A percentile compares a stretch with the other conserved stretches of the same genome.
phyloP scores from a whole-genome alignment of 2,113 vertebrate species.

The Hemicordylus capensis region DNA sequence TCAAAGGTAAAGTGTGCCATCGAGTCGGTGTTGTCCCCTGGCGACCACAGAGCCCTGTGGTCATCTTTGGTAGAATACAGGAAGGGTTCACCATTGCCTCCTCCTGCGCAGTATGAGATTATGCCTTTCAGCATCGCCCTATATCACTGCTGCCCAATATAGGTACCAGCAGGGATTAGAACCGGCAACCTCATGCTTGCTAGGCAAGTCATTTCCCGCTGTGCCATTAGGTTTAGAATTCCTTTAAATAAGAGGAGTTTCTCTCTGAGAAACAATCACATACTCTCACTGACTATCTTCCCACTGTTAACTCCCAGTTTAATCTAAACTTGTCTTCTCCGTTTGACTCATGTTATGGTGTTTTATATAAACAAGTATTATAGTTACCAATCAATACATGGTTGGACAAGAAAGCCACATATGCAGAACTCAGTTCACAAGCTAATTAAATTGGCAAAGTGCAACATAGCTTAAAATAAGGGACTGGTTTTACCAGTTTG shows the following conservation, averaged over 20 bases:
- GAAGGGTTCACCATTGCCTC: no score
- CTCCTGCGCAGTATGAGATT: no score
- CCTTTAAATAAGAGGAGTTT: background rate
- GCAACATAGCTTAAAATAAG: background rate
- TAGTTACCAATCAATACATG: background rate
- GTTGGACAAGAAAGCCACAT: background rate
- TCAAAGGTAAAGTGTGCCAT: no score
- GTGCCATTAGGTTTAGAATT: no score
- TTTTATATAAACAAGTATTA: background rate
- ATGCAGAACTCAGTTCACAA: background rate
- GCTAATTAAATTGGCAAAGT: background rate
- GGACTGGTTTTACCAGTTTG: background rate
- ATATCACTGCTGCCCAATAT: no score
- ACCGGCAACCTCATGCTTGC: no score
- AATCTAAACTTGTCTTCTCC: constrained; percentile 6
- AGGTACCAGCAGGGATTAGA: no score
- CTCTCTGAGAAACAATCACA: background rate
- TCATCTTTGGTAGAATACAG: no score
- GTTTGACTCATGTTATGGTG: background rate
- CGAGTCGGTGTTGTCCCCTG: no score
- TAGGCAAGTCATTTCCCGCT: no score
- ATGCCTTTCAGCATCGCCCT: no score
- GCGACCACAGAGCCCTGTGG: no score
- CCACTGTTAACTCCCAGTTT: background rate
- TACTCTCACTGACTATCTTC: background rate